Base-by-base conservation (phyloP, 2,888 invertebrate genomes). In the Melikaiella ostensackeni region DNA sequence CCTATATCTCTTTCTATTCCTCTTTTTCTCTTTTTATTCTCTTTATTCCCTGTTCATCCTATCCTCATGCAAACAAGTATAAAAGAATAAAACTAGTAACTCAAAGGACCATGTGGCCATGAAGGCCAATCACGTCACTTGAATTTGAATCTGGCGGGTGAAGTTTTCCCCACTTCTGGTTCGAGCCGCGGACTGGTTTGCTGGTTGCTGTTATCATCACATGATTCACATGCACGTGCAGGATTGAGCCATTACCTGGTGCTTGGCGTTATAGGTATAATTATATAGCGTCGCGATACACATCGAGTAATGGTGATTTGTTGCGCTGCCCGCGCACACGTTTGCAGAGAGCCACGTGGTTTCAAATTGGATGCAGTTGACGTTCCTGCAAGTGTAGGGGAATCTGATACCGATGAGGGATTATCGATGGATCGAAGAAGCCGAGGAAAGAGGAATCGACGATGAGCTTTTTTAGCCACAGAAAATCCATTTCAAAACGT, bases 231-330 rank as follows among this genome's bases (percentile, higher is more conserved):
- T 88, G 89, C 88, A 89, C 89, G 89, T 88, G 89, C 88, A 86
- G 88, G 88, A 91, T 91, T 91, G 91, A 91, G 91, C 91, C 91
- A 91, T 91, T 91, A 91, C 90, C 89, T 88, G 89, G 85, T 89
- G 88, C 88, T 89, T 87, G 87, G 87, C 89, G 89, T 90, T 91
- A 91, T 90, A 88, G 89, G 88, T 88, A 89, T 91, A 91, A 90
- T 91, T 91, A 91, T 89, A 89, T 90, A 89, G 90, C 90, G 85
- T 88, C 86, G 88, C 89, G 91, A 91, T 91, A 91, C 87, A 89
- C 90, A 91, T 91, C 91, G 91, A 90, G 90, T 91, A 91, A 91
- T 91, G 89, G 91, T 91, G 91, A 91, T 91, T 91, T 91, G 91
- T 91, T 87, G 89, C 82, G 84, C 80, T 87, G 83, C 86, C 84